Percentiles rank a stretch among this genome's conserved stretches.
Evolutionary conservation across 2,113 vertebrate genomes (phyloP).

Genomic region (Motacilla tschutschensis): DNA sequence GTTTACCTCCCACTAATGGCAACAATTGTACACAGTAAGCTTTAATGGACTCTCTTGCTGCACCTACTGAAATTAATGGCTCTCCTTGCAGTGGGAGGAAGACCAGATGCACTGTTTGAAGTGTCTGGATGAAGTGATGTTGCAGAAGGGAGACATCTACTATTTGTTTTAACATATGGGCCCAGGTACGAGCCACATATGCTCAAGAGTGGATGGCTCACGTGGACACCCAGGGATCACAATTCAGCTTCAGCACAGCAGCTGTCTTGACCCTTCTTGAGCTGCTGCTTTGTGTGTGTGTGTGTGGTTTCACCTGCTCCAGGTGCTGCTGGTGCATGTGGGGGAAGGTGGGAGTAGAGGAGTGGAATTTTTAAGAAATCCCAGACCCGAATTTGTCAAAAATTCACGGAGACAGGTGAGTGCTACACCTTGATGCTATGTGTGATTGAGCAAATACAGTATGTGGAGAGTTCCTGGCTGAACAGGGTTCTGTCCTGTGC

Average conservation of each 20-base stretch:
- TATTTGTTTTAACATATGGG: background rate
- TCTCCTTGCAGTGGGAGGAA: background rate
- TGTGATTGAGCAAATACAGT: background rate
- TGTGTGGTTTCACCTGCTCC: background rate
- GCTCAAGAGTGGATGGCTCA: background rate
- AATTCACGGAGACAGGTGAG: background rate
- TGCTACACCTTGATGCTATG: background rate
- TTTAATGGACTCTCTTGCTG: conserved; percentile 1
- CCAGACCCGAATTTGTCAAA: background rate
- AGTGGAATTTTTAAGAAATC: background rate
- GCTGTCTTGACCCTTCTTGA: accelerated
- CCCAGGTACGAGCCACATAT: background rate
- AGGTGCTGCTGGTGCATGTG: background rate
- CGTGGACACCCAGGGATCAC: background rate
- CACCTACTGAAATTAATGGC: background rate
- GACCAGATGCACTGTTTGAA: background rate
- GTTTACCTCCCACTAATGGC: conserved; percentile 15
- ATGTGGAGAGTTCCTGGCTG: background rate
- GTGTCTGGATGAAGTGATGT: background rate
- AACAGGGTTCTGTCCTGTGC: background rate
- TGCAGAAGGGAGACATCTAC: background rate
- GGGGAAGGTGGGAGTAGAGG: too few relatives aligned
- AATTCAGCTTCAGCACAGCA: background rate
- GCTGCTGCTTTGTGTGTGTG: background rate
- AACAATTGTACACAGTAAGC: background rate